These are phyloP conservation scores for Epinephelus moara DNA, from an alignment of 2,113 vertebrate genomes.

Conservation along the genomic window DNA sequence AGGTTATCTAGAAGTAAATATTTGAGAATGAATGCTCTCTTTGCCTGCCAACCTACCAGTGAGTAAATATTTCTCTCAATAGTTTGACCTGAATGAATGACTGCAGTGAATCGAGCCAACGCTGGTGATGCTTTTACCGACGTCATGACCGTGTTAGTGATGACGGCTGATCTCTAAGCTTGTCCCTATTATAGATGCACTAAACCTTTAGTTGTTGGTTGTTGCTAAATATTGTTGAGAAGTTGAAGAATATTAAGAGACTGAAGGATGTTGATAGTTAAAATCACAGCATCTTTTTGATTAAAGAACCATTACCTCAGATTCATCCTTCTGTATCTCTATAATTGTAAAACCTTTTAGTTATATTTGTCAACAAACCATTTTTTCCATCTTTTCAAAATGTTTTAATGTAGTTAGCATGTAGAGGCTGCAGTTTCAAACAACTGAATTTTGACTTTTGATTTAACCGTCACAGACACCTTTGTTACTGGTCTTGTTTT, in stretches of 20 bases:
- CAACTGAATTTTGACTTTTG: neutral
- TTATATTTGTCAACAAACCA: conserved; percentile 1
- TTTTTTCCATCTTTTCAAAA: conserved; percentile 13
- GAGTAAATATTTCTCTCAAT: neutral
- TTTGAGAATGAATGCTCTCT: conserved; percentile 27
- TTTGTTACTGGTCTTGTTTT: conserved; percentile 44
- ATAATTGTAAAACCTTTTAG: neutral
- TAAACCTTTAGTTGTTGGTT: conserved; percentile 28
- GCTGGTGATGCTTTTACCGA: conserved; percentile 1
- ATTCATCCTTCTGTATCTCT: neutral
- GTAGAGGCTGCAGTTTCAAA: neutral
- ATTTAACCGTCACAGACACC: neutral
- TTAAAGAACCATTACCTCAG: conserved; percentile 36
- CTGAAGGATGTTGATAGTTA: neutral
- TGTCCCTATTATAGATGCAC: conserved; percentile 2
- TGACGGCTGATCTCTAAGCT: conserved; percentile 1
- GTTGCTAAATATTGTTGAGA: neutral
- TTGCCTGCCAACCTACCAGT: conserved; percentile 17
- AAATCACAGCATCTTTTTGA: neutral
- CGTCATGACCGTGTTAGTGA: neutral
- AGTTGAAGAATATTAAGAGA: neutral
- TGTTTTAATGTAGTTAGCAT: neutral
- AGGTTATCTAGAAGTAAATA: conserved; percentile 20
- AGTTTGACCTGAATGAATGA: conserved; percentile 28
- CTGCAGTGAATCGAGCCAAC: neutral